Base-by-base conservation (phyloP, 1,140 invertebrate genomes). In the Drosophila bocki region DNA sequence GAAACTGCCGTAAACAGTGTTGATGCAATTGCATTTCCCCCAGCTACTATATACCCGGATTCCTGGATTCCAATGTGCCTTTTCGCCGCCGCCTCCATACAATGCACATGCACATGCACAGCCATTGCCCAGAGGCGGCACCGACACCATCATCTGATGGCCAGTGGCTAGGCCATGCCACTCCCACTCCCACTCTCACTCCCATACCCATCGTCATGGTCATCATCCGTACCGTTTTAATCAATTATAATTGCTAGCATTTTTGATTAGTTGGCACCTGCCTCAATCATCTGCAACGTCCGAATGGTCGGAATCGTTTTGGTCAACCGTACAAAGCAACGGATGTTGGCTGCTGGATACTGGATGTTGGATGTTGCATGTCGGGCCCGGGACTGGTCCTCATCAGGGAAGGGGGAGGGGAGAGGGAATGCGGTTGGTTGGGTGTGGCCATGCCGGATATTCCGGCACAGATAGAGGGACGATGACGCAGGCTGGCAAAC, bases 241-340 rank as follows among this genome's bases (percentile, higher is more conserved):
- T 86, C 84, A 86, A 86, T 86, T 86, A 86, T 86, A 86, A 86
- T 86, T 86, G 80, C 83, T 83, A 74, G 76, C 63, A 86, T 86
- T 86, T 86, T 86, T 88, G 84, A 86, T 86, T 86, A 86, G 83
- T 86, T 88, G 80, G 76, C 83, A 86, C 83, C 84, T 83, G 79
- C 63, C 75, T 61, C 56, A 77, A 67, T 68, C 56, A 77, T 74
- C 70, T 37, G 68, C 70, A 74, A 60, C 54, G 68, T 74, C 70
- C 70, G 53, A 72, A 60, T 74, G 54, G 68, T 72, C 69, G 45
- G 68, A 74, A 74, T 74, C 70, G 70, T 72, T 74, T 74, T 74
- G 70, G 70, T 74, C 70, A 74, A 74, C 70, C 70, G 47, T 42
- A 50, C 70, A 74, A 48, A 60, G 68, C 67, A 42, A 71, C 45